Conservation (phyloP, 2,113 vertebrate genomes). For the Cavia porcellus region DNA sequence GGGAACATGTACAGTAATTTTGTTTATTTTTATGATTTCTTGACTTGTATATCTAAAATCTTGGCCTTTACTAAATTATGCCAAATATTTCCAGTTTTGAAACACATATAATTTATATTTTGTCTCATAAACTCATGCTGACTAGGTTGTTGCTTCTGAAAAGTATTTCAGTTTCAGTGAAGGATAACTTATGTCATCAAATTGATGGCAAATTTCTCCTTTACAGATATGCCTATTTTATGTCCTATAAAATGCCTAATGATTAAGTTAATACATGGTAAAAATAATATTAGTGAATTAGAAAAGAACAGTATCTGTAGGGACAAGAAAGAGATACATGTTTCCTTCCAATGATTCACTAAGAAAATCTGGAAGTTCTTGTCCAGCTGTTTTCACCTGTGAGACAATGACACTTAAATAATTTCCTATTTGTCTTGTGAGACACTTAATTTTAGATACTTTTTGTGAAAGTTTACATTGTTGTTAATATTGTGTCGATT, state of each 20-base stretch:
- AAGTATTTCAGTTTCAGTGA: neutral
- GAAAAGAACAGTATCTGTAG: neutral
- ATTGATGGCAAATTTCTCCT: neutral
- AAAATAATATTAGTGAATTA: neutral
- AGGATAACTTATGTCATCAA: conserved; percentile 8
- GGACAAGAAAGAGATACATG: neutral
- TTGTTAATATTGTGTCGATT: neutral
- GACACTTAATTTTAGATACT: conserved; percentile 5
- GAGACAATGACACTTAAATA: neutral
- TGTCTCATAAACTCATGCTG: neutral
- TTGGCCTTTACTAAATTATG: neutral
- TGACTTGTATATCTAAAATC: neutral
- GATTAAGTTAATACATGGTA: neutral
- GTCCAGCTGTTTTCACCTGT: neutral
- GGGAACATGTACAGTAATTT: neutral
- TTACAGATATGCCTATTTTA: neutral
- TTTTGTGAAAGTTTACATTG: neutral
- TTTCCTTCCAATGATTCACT: neutral
- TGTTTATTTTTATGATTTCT: conserved; percentile 32
- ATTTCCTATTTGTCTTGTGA: neutral
- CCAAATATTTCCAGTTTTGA: conserved; percentile 31
- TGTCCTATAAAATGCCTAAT: neutral
- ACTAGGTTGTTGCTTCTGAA: conserved; percentile 12
- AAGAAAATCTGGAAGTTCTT: neutral
- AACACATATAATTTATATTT: neutral